Conservation (phyloP, 1,140 invertebrate genomes). For the Nasonia vitripennis region DNA sequence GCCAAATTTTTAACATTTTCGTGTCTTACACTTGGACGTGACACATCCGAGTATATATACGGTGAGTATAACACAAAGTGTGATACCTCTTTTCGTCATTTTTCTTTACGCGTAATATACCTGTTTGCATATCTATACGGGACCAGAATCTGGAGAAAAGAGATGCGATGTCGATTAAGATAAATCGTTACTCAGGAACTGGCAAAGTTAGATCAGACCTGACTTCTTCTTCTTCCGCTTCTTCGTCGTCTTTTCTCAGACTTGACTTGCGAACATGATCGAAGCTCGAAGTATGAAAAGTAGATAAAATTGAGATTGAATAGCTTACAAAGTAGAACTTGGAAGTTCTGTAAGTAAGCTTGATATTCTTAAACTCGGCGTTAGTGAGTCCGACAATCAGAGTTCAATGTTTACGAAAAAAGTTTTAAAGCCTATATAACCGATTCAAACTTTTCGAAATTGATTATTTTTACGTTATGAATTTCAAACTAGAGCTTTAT, state of each 20-base stretch:
- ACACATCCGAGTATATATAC: no score
- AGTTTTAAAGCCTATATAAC: no score
- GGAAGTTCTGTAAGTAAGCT: not conserved
- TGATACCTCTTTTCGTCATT: not conserved
- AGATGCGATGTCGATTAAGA: constrained; percentile 20
- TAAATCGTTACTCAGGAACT: not conserved
- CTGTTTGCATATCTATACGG: not conserved
- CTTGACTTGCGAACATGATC: not conserved
- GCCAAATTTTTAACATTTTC: no score
- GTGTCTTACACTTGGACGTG: no score
- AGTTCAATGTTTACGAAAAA: no score
- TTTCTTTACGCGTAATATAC: not conserved
- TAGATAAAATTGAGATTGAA: constrained; percentile 5
- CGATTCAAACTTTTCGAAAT: no score
- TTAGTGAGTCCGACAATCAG: no score
- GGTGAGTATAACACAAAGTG: not conserved
- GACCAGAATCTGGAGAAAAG: not conserved
- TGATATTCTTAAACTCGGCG: no score
- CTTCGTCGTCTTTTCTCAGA: not conserved
- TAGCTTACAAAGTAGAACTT: not conserved
- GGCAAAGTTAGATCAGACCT: not conserved
- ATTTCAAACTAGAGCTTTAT: no score
- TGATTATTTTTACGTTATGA: no score
- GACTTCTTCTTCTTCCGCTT: not conserved
- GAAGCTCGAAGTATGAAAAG: constrained; percentile 3